Percentiles rank a stretch among this genome's conserved stretches.
phyloP scores from a whole-genome alignment of 1,140 invertebrate genomes.

The Chymomyza costata region DNA sequence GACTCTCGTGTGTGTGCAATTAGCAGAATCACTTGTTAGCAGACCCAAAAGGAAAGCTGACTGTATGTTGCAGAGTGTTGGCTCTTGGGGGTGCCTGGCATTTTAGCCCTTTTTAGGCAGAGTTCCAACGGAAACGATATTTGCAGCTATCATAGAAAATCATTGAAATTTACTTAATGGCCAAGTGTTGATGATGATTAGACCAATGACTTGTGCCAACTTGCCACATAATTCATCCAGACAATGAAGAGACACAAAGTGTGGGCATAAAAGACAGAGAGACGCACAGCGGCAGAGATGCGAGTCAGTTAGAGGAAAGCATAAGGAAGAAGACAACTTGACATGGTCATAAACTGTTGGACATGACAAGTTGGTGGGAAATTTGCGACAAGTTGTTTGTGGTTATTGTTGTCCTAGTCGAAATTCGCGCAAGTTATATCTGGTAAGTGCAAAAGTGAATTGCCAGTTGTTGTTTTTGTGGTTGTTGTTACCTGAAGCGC shows the following conservation, averaged over 20 bases:
- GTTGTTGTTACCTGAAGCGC: background rate
- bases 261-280: background rate
- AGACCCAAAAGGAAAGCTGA: conserved; percentile 11
- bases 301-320: background rate
- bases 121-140: conserved; percentile 56
- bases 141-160: conserved; percentile 48
- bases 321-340: conserved; percentile 12
- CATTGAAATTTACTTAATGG: conserved; percentile 62
- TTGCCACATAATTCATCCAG: conserved; percentile 32
- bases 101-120: conserved; percentile 30
- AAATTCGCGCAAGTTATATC: conserved; percentile 66
- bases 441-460: conserved; percentile 71
- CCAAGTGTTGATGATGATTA: conserved; percentile 1
- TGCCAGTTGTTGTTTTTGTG: conserved; percentile 29
- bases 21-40: conserved; percentile 67
- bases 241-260: conserved; percentile 22
- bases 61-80: too few relatives aligned
- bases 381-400: conserved; percentile 61
- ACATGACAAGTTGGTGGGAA: conserved; percentile 71
- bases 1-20: conserved; percentile 41
- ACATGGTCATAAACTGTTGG: conserved; percentile 68
- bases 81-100: too few relatives aligned
- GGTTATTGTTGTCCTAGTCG: conserved; percentile 38
- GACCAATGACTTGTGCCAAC: conserved; percentile 4
- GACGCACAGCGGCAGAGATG: conserved; percentile 4